Base-by-base conservation (phyloP, 1,140 invertebrate genomes). In the Heliconius eleuchia region DNA sequence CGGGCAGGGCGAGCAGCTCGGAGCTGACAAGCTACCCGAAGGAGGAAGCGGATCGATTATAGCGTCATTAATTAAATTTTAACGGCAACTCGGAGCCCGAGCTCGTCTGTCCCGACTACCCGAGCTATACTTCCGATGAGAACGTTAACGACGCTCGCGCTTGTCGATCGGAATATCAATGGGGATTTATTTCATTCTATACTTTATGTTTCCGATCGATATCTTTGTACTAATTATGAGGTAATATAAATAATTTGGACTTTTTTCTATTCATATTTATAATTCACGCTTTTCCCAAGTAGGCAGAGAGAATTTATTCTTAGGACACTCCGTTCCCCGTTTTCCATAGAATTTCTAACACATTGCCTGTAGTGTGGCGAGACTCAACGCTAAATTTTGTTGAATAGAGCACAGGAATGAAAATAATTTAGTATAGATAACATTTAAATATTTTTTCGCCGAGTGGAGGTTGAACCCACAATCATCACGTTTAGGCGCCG, bases 31-130 rank as follows among this genome's bases (percentile, higher is more conserved):
- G 23, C 11, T 66, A 30, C 60, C 60, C 23, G 23, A 66, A 66
- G 23, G 60, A 66, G 60, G 60, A 66, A 66, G 27, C 23, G 60
- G 7, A 66, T 66, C 60, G 60, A 66, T 66, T 66, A 66, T 66
- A 66, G 60, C 23, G 60, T 30, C 60, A 16, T 66, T 66, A 66
- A 66, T 66, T 66, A 66, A 66, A 9, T 27, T 66, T 66, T 66
- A 66, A 30, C n/a, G 27, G 23, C 60, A 27, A 30, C 60, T 16
- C 8, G 8, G 60, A 23, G 34, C 34, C 34, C 34, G 34, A 34
- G 34, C 34, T 34, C 34, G 34, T 34, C 34, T 34, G 34, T 34
- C 0, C 34, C 34, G 34, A n/a, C n/a, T 13, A 13, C 19, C 52
- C 16, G 6, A n/a, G 57, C n/a, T 60, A 23, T 23, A 23, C 57